Conservation (phyloP, 2,113 vertebrate species). For the Syngnathus scovelli region DNA sequence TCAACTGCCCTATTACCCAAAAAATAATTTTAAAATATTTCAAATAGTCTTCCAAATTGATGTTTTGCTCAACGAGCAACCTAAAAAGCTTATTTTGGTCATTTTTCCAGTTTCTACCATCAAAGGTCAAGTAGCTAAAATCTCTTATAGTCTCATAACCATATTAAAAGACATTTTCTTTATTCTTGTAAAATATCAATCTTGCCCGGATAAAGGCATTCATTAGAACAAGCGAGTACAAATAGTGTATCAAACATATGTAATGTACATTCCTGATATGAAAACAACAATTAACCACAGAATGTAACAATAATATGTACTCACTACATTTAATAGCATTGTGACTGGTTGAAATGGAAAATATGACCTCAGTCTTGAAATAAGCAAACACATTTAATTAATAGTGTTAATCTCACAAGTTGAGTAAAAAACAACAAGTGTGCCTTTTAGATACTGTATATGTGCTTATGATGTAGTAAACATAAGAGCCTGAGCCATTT, state of each 20-base stretch:
- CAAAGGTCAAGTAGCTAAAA: neutral
- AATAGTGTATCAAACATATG: slow-evolving; percentile 1
- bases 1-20: neutral
- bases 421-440: slow-evolving; percentile 16
- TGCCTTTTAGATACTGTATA: slow-evolving; percentile 15
- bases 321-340: slow-evolving; percentile 14
- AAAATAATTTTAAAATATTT: neutral
- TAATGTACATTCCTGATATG: slow-evolving; percentile 5
- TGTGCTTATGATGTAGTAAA: slow-evolving; percentile 20
- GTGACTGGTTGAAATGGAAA: slow-evolving; percentile 4
- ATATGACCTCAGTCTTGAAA: neutral
- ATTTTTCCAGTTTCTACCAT: neutral
- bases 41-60: neutral
- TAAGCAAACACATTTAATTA: slow-evolving; percentile 2
- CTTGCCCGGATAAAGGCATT: slow-evolving; percentile 13
- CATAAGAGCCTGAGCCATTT: slow-evolving; percentile 14
- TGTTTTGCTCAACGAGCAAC: neutral
- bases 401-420: neutral
- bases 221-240: slow-evolving; percentile 2
- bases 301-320: slow-evolving; percentile 6
- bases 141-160: neutral
- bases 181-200: neutral
- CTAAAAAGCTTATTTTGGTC: neutral
- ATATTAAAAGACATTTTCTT: neutral
- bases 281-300: slow-evolving; percentile 10